Percentiles rank a stretch among this genome's conserved stretches.
Conservation (phyloP, 2,888 invertebrate genomes). For the Agrilus cyanescens region DNA sequence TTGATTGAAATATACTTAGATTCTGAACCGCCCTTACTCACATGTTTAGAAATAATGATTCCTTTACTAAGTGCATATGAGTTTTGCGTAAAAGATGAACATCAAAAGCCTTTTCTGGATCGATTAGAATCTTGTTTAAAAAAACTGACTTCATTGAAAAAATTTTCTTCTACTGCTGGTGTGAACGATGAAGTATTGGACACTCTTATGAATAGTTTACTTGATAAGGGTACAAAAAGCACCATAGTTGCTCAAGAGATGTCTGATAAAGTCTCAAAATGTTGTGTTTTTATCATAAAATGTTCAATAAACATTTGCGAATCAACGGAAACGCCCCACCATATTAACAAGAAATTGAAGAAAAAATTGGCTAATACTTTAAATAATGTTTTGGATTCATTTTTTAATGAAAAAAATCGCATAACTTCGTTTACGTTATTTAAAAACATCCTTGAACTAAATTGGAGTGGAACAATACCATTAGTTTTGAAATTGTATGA, state of each 20-base stretch:
- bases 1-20: constrained; percentile 62
- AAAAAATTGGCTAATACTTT: constrained; percentile 40
- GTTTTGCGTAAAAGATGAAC: constrained; percentile 54
- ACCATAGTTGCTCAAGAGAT: constrained; percentile 53
- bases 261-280: constrained; percentile 50
- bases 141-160: constrained; percentile 46
- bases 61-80: constrained; percentile 57
- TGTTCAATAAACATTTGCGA: constrained; percentile 44
- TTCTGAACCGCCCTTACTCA: constrained; percentile 53
- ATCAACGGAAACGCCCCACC: constrained; percentile 31
- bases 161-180: constrained; percentile 45
- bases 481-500: constrained; percentile 46
- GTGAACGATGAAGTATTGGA: constrained; percentile 43
- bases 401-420: constrained; percentile 52
- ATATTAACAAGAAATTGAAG: constrained; percentile 27
- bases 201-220: constrained; percentile 43
- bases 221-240: constrained; percentile 52
- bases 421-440: constrained; percentile 53
- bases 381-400: constrained; percentile 42
- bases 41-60: constrained; percentile 56
- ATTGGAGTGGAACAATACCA: constrained; percentile 52
- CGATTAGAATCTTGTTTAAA: constrained; percentile 51
- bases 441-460: constrained; percentile 49
- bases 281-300: constrained; percentile 51
- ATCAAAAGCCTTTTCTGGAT: constrained; percentile 53